Evolutionary conservation across 2,888 invertebrate genomes (phyloP), one percentile per base, ranked within the genome.

Genomic region (Zygogramma bicolorata): DNA sequence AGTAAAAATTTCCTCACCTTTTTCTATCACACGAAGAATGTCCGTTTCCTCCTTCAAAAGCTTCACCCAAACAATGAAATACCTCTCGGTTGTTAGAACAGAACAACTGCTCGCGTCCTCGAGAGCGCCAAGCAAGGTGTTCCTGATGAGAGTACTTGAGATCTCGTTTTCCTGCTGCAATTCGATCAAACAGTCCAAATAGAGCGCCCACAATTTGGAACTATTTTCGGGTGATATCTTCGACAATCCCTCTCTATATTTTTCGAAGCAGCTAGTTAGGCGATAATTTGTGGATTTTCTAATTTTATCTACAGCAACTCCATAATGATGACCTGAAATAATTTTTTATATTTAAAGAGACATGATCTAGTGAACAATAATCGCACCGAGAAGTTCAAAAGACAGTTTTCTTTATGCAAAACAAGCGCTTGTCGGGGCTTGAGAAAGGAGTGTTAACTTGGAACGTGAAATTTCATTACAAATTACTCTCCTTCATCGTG

Each of bases 131-230:
- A 82, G 65, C 13, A 91, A 85, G 1, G 90, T 90, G 57, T 82
- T 85, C 57, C 87, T 88, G 58, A 92, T 81, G 25, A 89, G 83
- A 61, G 65, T 67, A 46, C 68, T 73, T 18, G 66, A 61, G 4
- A 71, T 60, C 38, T 68, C 70, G n/a, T 70, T 70, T 40, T 73
- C 65, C 34, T 71, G 68, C 8, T 75, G 68, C 38, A 73, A 25
- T n/a, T 71, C 88, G 27, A 90, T 76, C 83, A 92, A 86, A 25
- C 89, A 89, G 72, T 91, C 89, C 63, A 92, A 84, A 76, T 90
- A 92, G 81, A 78, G 61, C 29, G 63, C 66, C 82, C 83, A 83
- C 49, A 85, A 70, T 25, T 76, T 62, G 7, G 63, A 42, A 68
- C 79, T 81, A 40, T 78, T 80, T 0, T 70, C 49, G 3, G 53